Conservation (phyloP, 30 jellyfish, hydroid and myxozoan species). For the Cassiopea xamachana region DNA sequence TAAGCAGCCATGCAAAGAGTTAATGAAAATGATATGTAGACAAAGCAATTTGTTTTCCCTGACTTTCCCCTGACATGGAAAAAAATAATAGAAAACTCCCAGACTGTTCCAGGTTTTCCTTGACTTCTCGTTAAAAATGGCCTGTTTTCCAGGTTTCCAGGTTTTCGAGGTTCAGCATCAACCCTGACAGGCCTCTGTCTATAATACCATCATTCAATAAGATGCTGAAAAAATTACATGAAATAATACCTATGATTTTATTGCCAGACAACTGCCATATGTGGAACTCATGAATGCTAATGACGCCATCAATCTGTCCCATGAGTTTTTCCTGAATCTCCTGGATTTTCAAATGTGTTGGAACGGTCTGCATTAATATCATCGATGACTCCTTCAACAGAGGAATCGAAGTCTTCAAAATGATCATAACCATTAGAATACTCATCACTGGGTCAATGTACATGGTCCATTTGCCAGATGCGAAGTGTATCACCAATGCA, state of each 20-base stretch:
- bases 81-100: too few species aligned
- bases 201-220: too few species aligned
- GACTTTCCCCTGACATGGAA: too few species aligned
- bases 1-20: too few species aligned
- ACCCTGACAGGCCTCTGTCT: too few species aligned
- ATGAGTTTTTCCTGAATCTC: slow-evolving; percentile 93
- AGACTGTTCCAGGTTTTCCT: too few species aligned
- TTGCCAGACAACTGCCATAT: slow-evolving; percentile 98
- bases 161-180: too few species aligned
- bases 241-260: slow-evolving; percentile 69
- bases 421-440: slow-evolving; percentile 72
- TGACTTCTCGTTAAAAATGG: too few species aligned
- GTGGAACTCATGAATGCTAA: slow-evolving; percentile 94
- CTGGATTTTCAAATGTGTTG: slow-evolving; percentile 93
- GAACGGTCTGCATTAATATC: slow-evolving; percentile 98
- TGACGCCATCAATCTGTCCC: slow-evolving; percentile 86
- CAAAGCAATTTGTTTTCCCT: too few species aligned
- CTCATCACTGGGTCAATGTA: slow-evolving; percentile 90
- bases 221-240: too few species aligned
- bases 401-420: slow-evolving; percentile 93
- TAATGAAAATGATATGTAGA: too few species aligned
- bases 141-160: too few species aligned
- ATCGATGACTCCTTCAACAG: slow-evolving; percentile 78
- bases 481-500: slow-evolving; percentile 65
- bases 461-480: slow-evolving; percentile 70